phyloP scores from a whole-genome alignment of 1,140 invertebrate genomes.

The Conus ventricosus region DNA sequence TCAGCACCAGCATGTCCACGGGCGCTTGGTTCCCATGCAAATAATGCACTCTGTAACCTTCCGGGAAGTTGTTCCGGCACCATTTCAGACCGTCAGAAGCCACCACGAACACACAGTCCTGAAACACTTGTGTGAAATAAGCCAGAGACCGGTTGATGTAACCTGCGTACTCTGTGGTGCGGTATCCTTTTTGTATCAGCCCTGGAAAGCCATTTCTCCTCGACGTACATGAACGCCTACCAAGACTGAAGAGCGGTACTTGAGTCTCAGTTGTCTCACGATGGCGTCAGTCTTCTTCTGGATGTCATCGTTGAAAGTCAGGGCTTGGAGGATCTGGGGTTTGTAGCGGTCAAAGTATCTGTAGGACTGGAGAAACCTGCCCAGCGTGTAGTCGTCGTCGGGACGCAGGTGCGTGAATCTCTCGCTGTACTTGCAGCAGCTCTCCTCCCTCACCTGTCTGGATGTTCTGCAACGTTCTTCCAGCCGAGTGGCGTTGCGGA shows the following conservation, averaged over 20 bases:
- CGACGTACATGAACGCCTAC: slow-evolving; percentile 62
- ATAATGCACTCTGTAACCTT: slow-evolving; percentile 31
- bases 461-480: slow-evolving; percentile 15
- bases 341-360: slow-evolving; percentile 54
- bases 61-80: slow-evolving; percentile 36
- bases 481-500: background rate
- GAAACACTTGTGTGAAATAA: slow-evolving; percentile 43
- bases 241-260: slow-evolving; percentile 30
- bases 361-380: slow-evolving; percentile 58
- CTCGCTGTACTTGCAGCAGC: slow-evolving; percentile 48
- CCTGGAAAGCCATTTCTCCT: slow-evolving; percentile 38
- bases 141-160: slow-evolving; percentile 52
- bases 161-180: slow-evolving; percentile 26
- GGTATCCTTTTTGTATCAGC: slow-evolving; percentile 40
- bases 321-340: slow-evolving; percentile 39
- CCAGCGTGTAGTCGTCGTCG: slow-evolving; percentile 39
- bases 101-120: slow-evolving; percentile 49
- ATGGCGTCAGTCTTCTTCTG: slow-evolving; percentile 32
- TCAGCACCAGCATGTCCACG: slow-evolving; percentile 62
- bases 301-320: slow-evolving; percentile 51
- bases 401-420: slow-evolving; percentile 41
- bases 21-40: slow-evolving; percentile 18
- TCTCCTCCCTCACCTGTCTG: slow-evolving; percentile 13
- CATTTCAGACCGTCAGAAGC: slow-evolving; percentile 54
- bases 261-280: slow-evolving; percentile 15